A percentile compares a stretch with the other conserved stretches of the same genome.
These are phyloP conservation scores for Drosophila simulans DNA, from an alignment of 1,140 invertebrate genomes.

Conservation along the genomic window DNA sequence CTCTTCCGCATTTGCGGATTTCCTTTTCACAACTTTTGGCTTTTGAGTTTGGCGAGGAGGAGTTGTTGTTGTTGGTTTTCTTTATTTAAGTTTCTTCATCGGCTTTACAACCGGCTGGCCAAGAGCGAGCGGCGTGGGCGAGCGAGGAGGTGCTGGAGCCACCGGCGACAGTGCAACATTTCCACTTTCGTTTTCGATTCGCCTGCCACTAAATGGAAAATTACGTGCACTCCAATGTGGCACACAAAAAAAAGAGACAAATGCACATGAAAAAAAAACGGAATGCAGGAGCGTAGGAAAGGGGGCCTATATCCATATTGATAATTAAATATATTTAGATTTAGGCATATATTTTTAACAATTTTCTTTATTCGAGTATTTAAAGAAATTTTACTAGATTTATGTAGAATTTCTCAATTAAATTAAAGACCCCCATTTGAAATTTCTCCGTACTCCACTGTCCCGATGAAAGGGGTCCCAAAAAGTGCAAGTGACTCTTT, in stretches of 20 bases:
- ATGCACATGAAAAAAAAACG: conserved; percentile 5
- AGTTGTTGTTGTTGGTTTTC: conserved; percentile 16
- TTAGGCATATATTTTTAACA: no score
- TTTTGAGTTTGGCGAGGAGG: conserved; percentile 29
- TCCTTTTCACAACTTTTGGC: conserved; percentile 34
- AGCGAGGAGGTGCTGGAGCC: conserved; percentile 33
- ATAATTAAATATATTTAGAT: no score
- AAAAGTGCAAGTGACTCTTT: conserved; percentile 23
- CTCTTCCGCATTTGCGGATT: conserved; percentile 33
- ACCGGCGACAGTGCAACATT: conserved; percentile 60
- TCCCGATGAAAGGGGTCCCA: conserved; percentile 6
- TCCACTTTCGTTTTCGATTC: conserved; percentile 75
- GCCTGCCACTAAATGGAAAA: conserved; percentile 62
- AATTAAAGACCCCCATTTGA: neutral
- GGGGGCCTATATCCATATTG: neutral
- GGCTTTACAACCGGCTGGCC: conserved; percentile 40
- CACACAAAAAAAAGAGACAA: conserved; percentile 47
- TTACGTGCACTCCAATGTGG: conserved; percentile 66
- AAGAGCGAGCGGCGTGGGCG: conserved; percentile 33
- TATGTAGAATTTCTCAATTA: no score
- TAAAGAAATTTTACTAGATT: no score
- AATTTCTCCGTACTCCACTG: conserved; percentile 29
- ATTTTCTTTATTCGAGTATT: no score
- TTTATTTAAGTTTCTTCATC: conserved; percentile 12
- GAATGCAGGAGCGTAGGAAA: neutral